Conservation (phyloP, 2,888 invertebrate genomes). For the Hydriomena furcata region DNA sequence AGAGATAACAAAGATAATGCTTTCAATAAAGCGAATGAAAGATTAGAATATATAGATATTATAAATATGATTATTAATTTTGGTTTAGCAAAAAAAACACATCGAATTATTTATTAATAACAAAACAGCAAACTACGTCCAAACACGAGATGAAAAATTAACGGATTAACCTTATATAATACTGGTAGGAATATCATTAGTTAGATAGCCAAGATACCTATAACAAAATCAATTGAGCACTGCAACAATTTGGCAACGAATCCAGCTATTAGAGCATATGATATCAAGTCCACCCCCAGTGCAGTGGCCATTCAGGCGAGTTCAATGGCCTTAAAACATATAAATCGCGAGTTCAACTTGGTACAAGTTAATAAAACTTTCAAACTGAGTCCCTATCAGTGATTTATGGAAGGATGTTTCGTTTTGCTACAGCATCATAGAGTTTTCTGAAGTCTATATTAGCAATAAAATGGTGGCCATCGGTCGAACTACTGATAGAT, state of each 20-base stretch:
- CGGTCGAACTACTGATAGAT: not conserved
- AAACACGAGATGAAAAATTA: too few relatives aligned
- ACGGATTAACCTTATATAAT: too few relatives aligned
- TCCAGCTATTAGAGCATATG: conserved; percentile 10
- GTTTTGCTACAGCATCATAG: conserved; percentile 18
- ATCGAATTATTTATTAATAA: too few relatives aligned
- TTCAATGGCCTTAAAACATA: conserved; percentile 27
- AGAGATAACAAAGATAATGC: conserved; percentile 4
- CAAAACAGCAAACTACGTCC: too few relatives aligned
- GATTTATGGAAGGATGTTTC: conserved; percentile 28
- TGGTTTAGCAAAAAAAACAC: too few relatives aligned
- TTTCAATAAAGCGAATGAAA: conserved; percentile 5
- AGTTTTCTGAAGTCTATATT: conserved; percentile 14
- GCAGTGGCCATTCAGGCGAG: conserved; percentile 13
- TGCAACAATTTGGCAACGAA: conserved; percentile 31
- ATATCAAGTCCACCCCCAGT: conserved; percentile 8
- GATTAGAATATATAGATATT: not conserved
- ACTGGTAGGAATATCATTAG: too few relatives aligned
- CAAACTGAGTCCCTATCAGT: conserved; percentile 23
- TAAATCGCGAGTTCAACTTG: conserved; percentile 21
- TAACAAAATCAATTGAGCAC: conserved; percentile 27
- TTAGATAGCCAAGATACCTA: too few relatives aligned
- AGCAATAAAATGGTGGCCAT: conserved; percentile 5
- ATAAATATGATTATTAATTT: too few relatives aligned
- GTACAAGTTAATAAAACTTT: conserved; percentile 29